A percentile compares a stretch with the other conserved stretches of the same genome.
Evolutionary conservation across 2,888 invertebrate species (phyloP).

Genomic region (Cryptophagus acutangulus): DNA sequence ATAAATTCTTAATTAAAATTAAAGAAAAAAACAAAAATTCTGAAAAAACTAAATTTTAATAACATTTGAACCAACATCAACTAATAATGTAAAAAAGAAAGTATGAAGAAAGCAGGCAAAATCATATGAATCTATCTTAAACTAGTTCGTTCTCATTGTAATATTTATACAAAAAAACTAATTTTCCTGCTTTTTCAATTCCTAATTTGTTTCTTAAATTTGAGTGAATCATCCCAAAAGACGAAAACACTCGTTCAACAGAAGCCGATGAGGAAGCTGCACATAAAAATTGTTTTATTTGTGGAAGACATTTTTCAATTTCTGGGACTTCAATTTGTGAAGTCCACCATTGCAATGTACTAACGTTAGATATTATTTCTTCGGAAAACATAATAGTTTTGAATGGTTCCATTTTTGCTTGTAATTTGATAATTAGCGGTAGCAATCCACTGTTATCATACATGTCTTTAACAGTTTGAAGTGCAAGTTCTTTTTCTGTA

Average conservation of each 20-base stretch:
- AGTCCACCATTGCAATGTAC: neutral
- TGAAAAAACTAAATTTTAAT: too few relatives aligned
- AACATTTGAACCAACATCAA: too few relatives aligned
- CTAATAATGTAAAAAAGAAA: too few relatives aligned
- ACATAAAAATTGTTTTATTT: neutral
- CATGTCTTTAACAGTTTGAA: neutral
- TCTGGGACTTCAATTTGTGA: conserved; percentile 1
- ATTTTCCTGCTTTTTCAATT: conserved; percentile 17
- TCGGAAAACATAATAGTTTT: neutral
- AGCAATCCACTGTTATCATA: neutral
- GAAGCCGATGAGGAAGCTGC: conserved; percentile 11
- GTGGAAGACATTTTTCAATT: neutral
- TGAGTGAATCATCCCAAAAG: conserved; percentile 13
- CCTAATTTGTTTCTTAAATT: conserved; percentile 17
- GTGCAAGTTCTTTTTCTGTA: neutral
- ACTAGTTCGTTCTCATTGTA: too few relatives aligned
- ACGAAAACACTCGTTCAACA: conserved; percentile 12
- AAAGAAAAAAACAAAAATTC: too few relatives aligned
- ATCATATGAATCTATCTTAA: too few relatives aligned
- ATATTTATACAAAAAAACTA: conserved; percentile 16
- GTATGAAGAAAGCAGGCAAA: too few relatives aligned
- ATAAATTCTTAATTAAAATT: too few relatives aligned
- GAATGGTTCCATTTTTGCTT: neutral
- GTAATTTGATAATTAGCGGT: neutral
- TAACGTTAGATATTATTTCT: neutral